These are phyloP conservation scores for Oligia strigilis DNA, from an alignment of 2,888 invertebrate genomes.

Conservation along the genomic window DNA sequence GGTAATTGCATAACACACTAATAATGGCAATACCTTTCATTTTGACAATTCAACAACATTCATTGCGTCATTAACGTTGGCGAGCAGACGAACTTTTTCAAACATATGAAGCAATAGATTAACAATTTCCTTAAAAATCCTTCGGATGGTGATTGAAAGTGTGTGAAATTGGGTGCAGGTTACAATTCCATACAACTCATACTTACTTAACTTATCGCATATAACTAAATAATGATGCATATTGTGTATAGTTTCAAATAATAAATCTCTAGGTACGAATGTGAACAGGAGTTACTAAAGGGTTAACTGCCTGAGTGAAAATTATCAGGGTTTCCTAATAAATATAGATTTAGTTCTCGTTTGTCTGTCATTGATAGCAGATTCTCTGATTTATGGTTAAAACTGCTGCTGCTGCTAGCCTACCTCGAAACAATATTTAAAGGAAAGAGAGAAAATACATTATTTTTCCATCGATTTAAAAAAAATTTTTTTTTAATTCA, in stretches of 20 bases:
- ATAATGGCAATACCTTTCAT: background rate
- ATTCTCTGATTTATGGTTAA: background rate
- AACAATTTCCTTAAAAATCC: background rate
- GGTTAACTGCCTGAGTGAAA: too few species aligned
- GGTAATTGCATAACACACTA: background rate
- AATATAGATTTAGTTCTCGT: too few species aligned
- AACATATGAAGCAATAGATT: background rate
- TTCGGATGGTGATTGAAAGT: background rate
- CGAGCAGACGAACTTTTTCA: background rate
- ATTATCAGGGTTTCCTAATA: too few species aligned
- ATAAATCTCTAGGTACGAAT: background rate
- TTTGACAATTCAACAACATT: background rate
- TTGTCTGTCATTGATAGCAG: too few species aligned
- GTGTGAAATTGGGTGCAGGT: background rate
- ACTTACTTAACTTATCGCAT: background rate
- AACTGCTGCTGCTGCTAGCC: background rate
- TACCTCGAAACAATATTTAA: background rate
- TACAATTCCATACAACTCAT: background rate
- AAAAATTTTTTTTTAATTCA: background rate
- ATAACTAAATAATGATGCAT: background rate
- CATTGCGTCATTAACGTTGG: background rate
- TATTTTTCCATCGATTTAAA: background rate
- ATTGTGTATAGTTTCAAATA: background rate
- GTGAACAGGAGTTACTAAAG: too few species aligned
- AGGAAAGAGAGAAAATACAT: background rate